These are phyloP conservation scores for Galeopterus variegatus DNA, from an alignment of 2,113 vertebrate genomes.

Conservation along the genomic window DNA sequence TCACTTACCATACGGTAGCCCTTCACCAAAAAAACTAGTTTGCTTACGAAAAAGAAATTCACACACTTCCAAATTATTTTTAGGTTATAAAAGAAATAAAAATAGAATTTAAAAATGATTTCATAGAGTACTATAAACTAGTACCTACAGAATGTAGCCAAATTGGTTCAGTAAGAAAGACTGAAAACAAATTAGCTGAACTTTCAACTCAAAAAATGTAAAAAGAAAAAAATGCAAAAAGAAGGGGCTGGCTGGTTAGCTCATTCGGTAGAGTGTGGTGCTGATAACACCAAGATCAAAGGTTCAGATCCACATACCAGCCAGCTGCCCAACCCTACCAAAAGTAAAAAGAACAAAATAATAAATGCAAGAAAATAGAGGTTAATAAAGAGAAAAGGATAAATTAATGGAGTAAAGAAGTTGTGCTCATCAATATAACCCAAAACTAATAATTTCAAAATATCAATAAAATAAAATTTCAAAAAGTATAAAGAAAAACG, in stretches of 20 bases:
- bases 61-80: background rate
- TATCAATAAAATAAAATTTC: background rate
- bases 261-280: too few species aligned
- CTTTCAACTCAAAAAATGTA: background rate
- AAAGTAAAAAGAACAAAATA: background rate
- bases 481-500: background rate
- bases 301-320: too few species aligned
- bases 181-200: slow-evolving; percentile 2
- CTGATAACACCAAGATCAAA: too few species aligned
- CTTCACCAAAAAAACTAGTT: background rate
- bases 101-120: background rate
- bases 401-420: background rate
- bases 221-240: background rate
- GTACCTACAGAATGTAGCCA: background rate
- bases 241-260: too few species aligned
- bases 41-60: background rate
- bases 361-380: background rate
- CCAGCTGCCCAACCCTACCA: too few species aligned
- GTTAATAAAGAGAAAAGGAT: background rate
- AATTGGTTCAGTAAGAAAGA: background rate
- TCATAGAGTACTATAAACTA: background rate
- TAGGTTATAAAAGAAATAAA: background rate
- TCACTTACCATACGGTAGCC: background rate
- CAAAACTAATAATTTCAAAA: background rate
- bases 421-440: background rate